Evolutionary conservation across 2,113 vertebrate species (phyloP), one percentile per base, ranked within the genome.

Genomic region (Pungitius pungitius): DNA sequence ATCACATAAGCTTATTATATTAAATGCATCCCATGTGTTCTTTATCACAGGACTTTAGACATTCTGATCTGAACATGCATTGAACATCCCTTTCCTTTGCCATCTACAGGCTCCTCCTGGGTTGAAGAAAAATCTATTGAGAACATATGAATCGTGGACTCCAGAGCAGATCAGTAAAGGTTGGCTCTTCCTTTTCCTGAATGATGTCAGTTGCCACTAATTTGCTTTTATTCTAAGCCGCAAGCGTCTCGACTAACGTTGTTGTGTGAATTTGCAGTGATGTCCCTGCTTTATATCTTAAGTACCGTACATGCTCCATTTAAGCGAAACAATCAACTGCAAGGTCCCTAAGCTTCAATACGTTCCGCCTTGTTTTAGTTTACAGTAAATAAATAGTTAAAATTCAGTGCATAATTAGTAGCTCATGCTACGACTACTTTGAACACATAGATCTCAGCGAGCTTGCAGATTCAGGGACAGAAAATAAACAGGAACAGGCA

Each of bases 71-170:
- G 15, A 43, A 15, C n/a, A 22, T 15, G 10, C 8, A 11, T 15
- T 20, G 3, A 66, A 33, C 24, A 20, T 57, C 22, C 9, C 14
- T 65, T 59, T 77, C 20, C 15, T 54, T 68, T 69, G 0, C 73
- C 80, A 81, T 83, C 68, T 59, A 13, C 75, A 99, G 98, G 95
- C 96, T 81, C 97, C 98, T 76, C 97, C 97, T 33, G 98, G 97
- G 47, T 92, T 99, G 58, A 99, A 99, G 93, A 99, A 97, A 91
- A 99, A 99, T 89, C 93, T 99, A 49, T 85, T 97, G 89, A 92
- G 97, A 72, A 99, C 98, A 15, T 99, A 99, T 0, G 98, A 99
- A 84, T 97, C 96, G 2, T 99, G 98, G 98, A 95, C 92, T 56
- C 92, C 96, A 22, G 96, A 99, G 65, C 96, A 99, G 89, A 95